phyloP scores from a whole-genome alignment of 1,140 invertebrate genomes.

The Protaetia brevitarsis region DNA sequence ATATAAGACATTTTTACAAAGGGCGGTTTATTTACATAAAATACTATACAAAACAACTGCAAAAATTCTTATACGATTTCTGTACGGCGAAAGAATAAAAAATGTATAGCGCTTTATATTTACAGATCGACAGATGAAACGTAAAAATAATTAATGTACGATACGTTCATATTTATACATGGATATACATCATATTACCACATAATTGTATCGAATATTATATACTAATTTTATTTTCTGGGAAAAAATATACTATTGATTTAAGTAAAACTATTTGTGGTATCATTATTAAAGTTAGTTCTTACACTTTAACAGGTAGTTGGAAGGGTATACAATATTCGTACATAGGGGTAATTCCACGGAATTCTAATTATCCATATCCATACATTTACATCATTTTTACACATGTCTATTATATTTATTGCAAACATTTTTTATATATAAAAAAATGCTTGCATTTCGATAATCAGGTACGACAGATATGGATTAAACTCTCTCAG shows the following conservation, averaged over 20 bases:
- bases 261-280: too few relatives aligned
- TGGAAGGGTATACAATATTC: too few relatives aligned
- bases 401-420: not conserved
- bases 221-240: too few relatives aligned
- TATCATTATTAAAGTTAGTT: too few relatives aligned
- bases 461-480: slow-evolving; percentile 5
- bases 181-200: not conserved
- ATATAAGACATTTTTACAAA: too few relatives aligned
- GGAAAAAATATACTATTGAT: too few relatives aligned
- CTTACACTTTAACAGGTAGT: too few relatives aligned
- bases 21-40: slow-evolving; percentile 8
- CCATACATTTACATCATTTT: not conserved
- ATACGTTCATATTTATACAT: not conserved
- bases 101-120: slow-evolving; percentile 9
- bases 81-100: slow-evolving; percentile 7
- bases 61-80: not conserved
- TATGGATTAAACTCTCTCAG: not conserved
- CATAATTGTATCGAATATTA: not conserved
- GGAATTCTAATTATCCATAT: not conserved
- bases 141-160: not conserved
- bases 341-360: not conserved
- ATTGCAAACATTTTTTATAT: not conserved
- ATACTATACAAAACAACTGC: slow-evolving; percentile 15
- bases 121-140: not conserved
- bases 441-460: not conserved